Conservation (phyloP, 1,140 invertebrate genomes). For the Araneus ventricosus region DNA sequence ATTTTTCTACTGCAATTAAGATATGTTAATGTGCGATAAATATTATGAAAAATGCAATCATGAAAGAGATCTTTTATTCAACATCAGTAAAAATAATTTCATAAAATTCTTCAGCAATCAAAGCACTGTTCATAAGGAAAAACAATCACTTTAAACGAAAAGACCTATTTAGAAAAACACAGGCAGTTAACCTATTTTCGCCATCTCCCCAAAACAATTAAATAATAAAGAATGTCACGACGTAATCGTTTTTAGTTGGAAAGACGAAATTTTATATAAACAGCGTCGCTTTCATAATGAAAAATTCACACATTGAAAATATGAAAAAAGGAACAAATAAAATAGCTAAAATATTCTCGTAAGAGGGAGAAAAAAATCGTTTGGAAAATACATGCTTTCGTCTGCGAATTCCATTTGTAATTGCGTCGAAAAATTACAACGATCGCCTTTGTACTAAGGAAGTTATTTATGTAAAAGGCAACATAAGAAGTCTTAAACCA, state of each 20-base stretch:
- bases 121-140: neutral
- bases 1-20: no score
- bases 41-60: no score
- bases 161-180: neutral
- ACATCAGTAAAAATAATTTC: neutral
- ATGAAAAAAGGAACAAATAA: neutral
- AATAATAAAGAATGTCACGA: slow-evolving; percentile 23
- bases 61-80: no score
- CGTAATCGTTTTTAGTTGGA: neutral
- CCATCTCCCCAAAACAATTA: neutral
- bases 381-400: neutral
- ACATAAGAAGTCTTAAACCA: slow-evolving; percentile 12
- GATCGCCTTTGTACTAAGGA: slow-evolving; percentile 39
- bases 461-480: slow-evolving; percentile 44
- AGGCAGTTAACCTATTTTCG: neutral
- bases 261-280: neutral
- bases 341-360: neutral
- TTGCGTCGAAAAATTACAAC: slow-evolving; percentile 42
- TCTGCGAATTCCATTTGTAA: slow-evolving; percentile 2
- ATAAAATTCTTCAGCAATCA: neutral
- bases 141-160: neutral
- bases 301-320: neutral
- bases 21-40: no score
- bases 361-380: neutral
- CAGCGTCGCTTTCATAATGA: neutral